Base-by-base conservation (phyloP, 2,113 vertebrate species). In the Paracanthobrama guichenoti region DNA sequence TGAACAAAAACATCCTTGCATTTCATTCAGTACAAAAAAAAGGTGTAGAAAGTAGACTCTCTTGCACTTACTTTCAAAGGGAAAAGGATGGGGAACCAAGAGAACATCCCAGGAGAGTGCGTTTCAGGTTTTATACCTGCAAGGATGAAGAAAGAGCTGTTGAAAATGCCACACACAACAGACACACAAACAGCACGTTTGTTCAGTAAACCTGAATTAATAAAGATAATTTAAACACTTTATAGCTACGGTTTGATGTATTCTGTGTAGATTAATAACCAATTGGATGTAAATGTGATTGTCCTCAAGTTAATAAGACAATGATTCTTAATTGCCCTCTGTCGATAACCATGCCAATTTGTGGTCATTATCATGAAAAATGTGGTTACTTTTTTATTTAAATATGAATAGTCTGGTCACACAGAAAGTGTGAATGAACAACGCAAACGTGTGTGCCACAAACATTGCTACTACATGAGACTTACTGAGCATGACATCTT, bases 91-190 rank as follows among this genome's bases (percentile, higher is more conserved):
- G 97, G 97, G 90, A 98, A 98, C 97, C 97, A 98, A 0, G 97
- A 98, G 91, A 97, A 98, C 97, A 98, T 98, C 46, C 97, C 96
- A n/a, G 97, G 96, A 24, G 97, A 98, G 89, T 98, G 97, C 0
- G 96, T 97, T 6, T 96, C 96, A 72, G 97, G 97, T 87, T 95
- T 96, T 88, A 98, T 98, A 92, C 97, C 97, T 98, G 82, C 12
- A 57, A 88, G 10, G 77, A 7, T 73, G 67, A 84, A 60, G 53
- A 79, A 77, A 75, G 6, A 44, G 12, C 5, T 20, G 0, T 8
- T 28, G 0, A 50, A 57, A 82, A 10, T 22, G 28, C 26, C 55
- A 31, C 64, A 24, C 22, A 44, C 13, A 73, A 67, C 16, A 39
- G 31, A 12, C 31, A 39, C 28, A 71, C 22, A 13, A 13, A 72